A percentile compares a stretch with the other conserved stretches of the same genome.
Conservation (phyloP, 2,797 vertebrate genomes). For the Enteromius fasciolatus region DNA sequence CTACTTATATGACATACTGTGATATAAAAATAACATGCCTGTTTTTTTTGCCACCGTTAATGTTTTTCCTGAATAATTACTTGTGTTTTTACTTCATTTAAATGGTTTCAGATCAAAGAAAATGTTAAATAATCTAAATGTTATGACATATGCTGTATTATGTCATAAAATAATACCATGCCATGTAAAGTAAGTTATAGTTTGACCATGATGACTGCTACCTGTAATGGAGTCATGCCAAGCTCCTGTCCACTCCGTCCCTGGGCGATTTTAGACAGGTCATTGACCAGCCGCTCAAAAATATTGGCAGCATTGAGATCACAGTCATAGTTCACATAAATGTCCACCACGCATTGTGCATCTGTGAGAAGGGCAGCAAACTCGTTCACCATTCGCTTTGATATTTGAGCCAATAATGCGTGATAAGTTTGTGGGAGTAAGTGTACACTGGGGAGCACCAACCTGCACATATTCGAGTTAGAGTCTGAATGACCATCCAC, state of each 20-base stretch:
- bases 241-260: constrained; percentile 95
- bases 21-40: neutral
- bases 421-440: neutral
- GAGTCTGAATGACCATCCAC: constrained; percentile 99
- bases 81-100: neutral
- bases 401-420: neutral
- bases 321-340: constrained; percentile 98
- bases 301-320: constrained; percentile 98
- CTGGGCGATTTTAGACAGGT: constrained; percentile 96
- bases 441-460: neutral
- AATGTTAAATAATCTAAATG: neutral
- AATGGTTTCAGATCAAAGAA: neutral
- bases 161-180: neutral
- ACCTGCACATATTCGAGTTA: constrained; percentile 98
- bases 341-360: constrained; percentile 98
- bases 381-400: neutral
- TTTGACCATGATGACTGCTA: constrained; percentile 43
- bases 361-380: constrained; percentile 73
- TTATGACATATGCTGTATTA: neutral
- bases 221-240: constrained; percentile 91
- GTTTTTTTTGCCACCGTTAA: too few species aligned
- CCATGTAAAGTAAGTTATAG: neutral
- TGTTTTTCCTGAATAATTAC: neutral
- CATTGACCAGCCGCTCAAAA: constrained; percentile 95
- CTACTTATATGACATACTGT: neutral